Percentiles rank a stretch among this genome's conserved stretches.
These are phyloP conservation scores for Falco biarmicus DNA, from an alignment of 2,797 vertebrate genomes.

Conservation along the genomic window DNA sequence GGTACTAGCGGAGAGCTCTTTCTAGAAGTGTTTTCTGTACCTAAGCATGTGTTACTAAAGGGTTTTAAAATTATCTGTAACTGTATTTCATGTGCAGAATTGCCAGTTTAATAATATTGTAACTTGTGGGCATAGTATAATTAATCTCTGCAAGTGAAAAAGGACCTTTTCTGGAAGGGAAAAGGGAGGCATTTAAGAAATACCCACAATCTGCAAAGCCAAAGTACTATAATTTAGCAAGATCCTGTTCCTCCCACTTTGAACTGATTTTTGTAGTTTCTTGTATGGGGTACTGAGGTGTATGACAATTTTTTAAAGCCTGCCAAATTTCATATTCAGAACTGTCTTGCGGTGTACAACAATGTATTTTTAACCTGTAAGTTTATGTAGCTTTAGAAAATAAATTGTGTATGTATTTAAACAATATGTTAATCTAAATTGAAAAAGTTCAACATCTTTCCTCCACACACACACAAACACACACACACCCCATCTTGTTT, in stretches of 20 bases:
- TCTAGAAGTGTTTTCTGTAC: neutral
- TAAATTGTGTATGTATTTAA: neutral
- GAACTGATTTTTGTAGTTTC: neutral
- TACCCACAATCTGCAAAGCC: neutral
- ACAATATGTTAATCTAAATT: neutral
- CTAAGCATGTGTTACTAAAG: neutral
- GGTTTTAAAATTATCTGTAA: constrained; percentile 20
- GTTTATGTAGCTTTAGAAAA: neutral
- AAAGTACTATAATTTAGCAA: neutral
- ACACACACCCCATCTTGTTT: neutral
- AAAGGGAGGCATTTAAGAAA: constrained; percentile 10
- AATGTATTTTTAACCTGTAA: neutral
- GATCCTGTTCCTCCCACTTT: neutral
- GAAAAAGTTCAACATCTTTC: neutral
- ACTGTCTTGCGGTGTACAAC: neutral
- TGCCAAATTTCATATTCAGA: neutral
- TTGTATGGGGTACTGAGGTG: neutral
- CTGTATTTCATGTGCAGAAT: neutral
- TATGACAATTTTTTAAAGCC: neutral
- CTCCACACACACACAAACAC: too few species aligned
- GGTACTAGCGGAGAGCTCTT: neutral
- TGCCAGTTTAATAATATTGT: constrained; percentile 27
- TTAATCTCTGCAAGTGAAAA: constrained; percentile 30
- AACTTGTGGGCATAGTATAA: constrained; percentile 31
- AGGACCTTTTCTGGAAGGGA: neutral